Evolutionary conservation across 1,140 invertebrate genomes (phyloP).

Genomic region (Nixonia krombeini): DNA sequence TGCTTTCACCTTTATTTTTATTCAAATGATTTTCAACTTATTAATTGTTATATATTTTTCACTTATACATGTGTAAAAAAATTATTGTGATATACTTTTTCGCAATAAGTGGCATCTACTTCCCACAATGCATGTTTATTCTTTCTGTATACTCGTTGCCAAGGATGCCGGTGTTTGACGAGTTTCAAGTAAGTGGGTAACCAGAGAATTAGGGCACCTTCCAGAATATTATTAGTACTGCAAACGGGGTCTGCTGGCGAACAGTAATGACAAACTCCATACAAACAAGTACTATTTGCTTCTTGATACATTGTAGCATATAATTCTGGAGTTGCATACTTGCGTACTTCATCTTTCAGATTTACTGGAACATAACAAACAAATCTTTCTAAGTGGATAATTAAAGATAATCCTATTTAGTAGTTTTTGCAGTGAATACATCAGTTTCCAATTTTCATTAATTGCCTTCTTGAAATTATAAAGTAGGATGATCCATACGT

Average conservation of each 20-base stretch:
- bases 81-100: slow-evolving; percentile 69
- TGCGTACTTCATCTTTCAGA: slow-evolving; percentile 80
- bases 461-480: no score
- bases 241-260: slow-evolving; percentile 86
- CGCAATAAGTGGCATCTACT: slow-evolving; percentile 83
- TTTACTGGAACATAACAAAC: slow-evolving; percentile 72
- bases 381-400: not conserved
- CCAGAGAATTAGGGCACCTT: slow-evolving; percentile 89
- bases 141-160: slow-evolving; percentile 89
- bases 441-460: no score
- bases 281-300: slow-evolving; percentile 79
- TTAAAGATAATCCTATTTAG: no score
- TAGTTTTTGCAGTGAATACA: no score
- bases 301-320: slow-evolving; percentile 75
- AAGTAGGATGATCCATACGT: slow-evolving; percentile 42
- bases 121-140: slow-evolving; percentile 86
- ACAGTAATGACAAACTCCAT: slow-evolving; percentile 93
- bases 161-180: slow-evolving; percentile 83
- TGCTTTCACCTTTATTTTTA: slow-evolving; percentile 57
- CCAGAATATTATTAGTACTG: slow-evolving; percentile 78
- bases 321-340: slow-evolving; percentile 78
- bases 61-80: not conserved
- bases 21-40: not conserved
- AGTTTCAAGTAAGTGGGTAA: slow-evolving; percentile 80
- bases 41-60: no score